Percentiles rank a stretch among this genome's conserved stretches.
These are phyloP conservation scores for Vandiemenella viatica DNA, from an alignment of 2,888 invertebrate species.

Conservation along the genomic window DNA sequence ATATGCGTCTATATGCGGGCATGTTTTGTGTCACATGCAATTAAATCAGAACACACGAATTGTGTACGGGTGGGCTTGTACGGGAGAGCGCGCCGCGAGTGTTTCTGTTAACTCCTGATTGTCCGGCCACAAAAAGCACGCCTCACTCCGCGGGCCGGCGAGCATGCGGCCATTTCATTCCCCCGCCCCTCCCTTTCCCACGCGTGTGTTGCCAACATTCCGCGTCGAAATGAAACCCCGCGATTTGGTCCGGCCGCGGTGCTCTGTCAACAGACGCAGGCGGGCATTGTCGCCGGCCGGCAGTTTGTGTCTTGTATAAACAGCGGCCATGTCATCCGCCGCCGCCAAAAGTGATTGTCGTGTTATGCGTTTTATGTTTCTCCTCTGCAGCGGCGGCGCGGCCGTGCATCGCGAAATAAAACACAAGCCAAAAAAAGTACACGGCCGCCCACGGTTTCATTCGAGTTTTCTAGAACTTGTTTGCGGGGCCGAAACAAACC, in stretches of 20 bases:
- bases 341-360: not conserved
- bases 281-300: not conserved
- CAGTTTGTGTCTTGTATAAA: not conserved
- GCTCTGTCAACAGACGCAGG: not conserved
- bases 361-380: not conserved
- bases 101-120: slow-evolving; percentile 11
- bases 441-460: no score
- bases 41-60: slow-evolving; percentile 12
- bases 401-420: no score
- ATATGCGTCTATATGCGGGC: slow-evolving; percentile 6
- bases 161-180: slow-evolving; percentile 9
- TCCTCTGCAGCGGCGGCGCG: no score
- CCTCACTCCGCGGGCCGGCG: slow-evolving; percentile 6
- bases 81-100: slow-evolving; percentile 1
- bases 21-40: slow-evolving; percentile 13
- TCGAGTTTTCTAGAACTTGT: no score
- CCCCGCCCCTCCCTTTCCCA: not conserved
- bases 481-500: no score
- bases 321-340: not conserved
- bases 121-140: slow-evolving; percentile 12
- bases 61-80: slow-evolving; percentile 4
- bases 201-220: not conserved
- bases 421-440: no score
- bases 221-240: not conserved
- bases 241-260: not conserved